These are phyloP conservation scores for Pycnonotus jocosus DNA, from an alignment of 2,113 vertebrate species.

Conservation along the genomic window DNA sequence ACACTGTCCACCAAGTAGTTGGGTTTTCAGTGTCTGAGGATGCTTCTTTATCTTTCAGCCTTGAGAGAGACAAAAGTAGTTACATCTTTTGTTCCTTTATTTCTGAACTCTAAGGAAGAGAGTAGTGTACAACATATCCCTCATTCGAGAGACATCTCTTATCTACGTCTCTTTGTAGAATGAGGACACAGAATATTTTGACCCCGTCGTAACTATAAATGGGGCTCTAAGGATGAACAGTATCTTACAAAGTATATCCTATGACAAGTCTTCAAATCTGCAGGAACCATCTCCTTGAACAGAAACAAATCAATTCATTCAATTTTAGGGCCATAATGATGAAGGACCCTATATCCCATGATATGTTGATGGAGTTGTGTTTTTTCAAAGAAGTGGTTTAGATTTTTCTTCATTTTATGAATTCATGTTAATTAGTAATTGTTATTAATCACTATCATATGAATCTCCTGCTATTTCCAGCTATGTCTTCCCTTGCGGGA, in stretches of 20 bases:
- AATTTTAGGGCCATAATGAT: background rate
- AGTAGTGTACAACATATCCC: background rate
- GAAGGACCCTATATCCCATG: rapidly evolving
- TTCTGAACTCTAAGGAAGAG: background rate
- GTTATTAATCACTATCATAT: background rate
- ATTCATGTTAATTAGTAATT: background rate
- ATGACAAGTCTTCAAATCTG: background rate
- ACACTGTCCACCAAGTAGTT: background rate
- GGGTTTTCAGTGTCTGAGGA: background rate
- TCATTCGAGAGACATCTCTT: background rate
- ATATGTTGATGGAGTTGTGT: background rate
- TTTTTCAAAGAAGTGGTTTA: background rate
- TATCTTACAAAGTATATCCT: background rate
- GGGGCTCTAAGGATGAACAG: background rate
- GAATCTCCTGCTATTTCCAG: background rate
- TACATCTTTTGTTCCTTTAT: background rate
- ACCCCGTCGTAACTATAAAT: background rate
- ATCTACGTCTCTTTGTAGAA: background rate
- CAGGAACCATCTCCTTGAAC: background rate
- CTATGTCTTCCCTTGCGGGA: background rate
- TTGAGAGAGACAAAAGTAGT: background rate
- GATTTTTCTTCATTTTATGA: background rate
- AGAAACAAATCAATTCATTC: background rate
- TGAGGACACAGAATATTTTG: background rate
- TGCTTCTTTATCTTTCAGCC: background rate